Conservation (phyloP, 2,888 invertebrate species). For the Blastobasis lacticolella region DNA sequence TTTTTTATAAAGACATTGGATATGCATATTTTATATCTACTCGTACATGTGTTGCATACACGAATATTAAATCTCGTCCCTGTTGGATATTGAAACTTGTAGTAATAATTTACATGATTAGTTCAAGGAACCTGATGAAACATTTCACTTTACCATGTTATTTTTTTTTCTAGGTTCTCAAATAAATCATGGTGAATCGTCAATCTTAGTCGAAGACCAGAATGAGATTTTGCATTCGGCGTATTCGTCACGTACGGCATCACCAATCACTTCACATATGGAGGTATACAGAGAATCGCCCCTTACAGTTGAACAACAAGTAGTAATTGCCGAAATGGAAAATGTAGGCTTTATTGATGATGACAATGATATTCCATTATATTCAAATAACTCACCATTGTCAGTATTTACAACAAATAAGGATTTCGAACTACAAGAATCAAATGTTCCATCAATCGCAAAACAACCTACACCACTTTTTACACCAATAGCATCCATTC, state of each 20-base stretch:
- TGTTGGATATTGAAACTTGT: not conserved
- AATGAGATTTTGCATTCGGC: slow-evolving; percentile 1
- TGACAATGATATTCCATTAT: not conserved
- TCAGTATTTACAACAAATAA: slow-evolving; percentile 7
- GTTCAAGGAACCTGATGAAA: not conserved
- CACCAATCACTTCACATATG: not conserved
- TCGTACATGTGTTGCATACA: not conserved
- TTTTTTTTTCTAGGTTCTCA: not conserved
- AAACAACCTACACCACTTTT: slow-evolving; percentile 10
- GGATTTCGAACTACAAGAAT: slow-evolving; percentile 1
- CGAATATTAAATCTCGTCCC: not conserved
- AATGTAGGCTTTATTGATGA: not conserved
- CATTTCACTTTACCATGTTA: not conserved
- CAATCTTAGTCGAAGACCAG: not conserved
- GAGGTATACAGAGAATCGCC: not conserved
- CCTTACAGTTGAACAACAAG: not conserved
- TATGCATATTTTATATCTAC: not conserved
- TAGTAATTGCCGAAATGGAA: slow-evolving; percentile 1
- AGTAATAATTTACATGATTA: not conserved
- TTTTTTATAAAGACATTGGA: no score
- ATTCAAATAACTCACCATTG: slow-evolving; percentile 5
- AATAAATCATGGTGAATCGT: not conserved
- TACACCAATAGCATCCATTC: slow-evolving; percentile 6
- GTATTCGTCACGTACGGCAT: not conserved
- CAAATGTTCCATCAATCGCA: slow-evolving; percentile 4